Evolutionary conservation across 2,797 vertebrate genomes (phyloP).

Genomic region (Eulemur rubriventer): DNA sequence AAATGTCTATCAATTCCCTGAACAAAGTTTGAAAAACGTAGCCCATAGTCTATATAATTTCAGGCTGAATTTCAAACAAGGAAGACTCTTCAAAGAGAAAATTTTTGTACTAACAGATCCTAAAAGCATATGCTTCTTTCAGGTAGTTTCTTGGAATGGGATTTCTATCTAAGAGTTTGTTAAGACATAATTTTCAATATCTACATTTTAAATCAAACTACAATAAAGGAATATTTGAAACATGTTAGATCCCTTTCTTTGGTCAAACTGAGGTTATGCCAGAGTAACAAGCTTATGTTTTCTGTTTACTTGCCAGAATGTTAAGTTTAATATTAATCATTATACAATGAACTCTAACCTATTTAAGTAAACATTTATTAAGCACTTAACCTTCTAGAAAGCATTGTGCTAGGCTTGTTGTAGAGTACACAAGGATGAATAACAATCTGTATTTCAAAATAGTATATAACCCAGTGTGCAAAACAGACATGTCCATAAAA

Average conservation of each 20-base stretch:
- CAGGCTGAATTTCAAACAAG: slow-evolving; percentile 41
- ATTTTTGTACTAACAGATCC: slow-evolving; percentile 6
- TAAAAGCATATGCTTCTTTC: neutral
- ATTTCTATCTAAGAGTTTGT: slow-evolving; percentile 50
- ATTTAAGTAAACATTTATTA: slow-evolving; percentile 41
- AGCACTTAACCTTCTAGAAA: slow-evolving; percentile 25
- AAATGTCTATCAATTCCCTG: slow-evolving; percentile 38
- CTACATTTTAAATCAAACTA: slow-evolving; percentile 65
- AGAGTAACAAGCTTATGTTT: slow-evolving; percentile 33
- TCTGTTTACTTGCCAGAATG: neutral
- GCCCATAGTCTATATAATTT: slow-evolving; percentile 21
- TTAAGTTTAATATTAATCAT: slow-evolving; percentile 8
- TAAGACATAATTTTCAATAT: slow-evolving; percentile 49
- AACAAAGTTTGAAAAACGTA: slow-evolving; percentile 51
- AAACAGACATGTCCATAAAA: slow-evolving; percentile 40
- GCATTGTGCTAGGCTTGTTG: neutral
- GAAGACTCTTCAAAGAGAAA: slow-evolving; percentile 49
- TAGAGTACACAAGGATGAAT: neutral
- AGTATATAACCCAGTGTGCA: neutral
- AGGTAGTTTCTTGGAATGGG: slow-evolving; percentile 43
- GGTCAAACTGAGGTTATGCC: neutral
- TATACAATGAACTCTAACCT: neutral
- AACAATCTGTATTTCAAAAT: slow-evolving; percentile 12
- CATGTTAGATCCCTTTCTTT: neutral
- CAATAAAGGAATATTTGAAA: slow-evolving; percentile 17